Evolutionary conservation across 2,888 invertebrate species (phyloP).

Genomic region (Diarsia dahlii): DNA sequence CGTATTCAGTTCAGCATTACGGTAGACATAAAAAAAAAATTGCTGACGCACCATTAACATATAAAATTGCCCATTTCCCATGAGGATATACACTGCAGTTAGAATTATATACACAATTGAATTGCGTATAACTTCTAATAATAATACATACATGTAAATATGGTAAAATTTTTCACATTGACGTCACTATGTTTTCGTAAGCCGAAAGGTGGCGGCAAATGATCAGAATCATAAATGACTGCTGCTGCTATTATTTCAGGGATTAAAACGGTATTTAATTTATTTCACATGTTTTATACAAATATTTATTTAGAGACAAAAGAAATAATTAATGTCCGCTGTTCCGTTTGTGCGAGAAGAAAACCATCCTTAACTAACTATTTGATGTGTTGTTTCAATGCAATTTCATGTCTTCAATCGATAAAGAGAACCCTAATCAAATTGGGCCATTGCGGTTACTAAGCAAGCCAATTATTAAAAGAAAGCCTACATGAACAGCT

Average conservation of each 20-base stretch:
- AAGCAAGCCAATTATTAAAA: neutral
- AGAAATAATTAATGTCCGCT: neutral
- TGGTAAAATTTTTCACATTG: conserved; percentile 5
- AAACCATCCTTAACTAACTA: neutral
- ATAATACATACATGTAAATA: conserved; percentile 1
- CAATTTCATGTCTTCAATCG: neutral
- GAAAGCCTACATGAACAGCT: too few species aligned
- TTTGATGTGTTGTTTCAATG: too few species aligned
- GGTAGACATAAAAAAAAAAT: neutral
- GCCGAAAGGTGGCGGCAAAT: neutral
- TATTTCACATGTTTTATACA: conserved; percentile 25
- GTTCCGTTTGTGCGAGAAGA: neutral
- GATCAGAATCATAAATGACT: conserved; percentile 56
- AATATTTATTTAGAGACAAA: conserved; percentile 36
- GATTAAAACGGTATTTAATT: conserved; percentile 49
- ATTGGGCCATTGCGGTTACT: neutral
- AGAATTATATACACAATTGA: neutral
- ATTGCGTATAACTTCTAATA: neutral
- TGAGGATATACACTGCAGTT: neutral
- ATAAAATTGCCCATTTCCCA: neutral
- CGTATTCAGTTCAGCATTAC: too few species aligned
- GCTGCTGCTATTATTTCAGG: conserved; percentile 37
- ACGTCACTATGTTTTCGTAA: conserved; percentile 45
- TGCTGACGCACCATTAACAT: neutral
- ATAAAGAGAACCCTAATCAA: neutral